A percentile compares a stretch with the other conserved stretches of the same genome.
Conservation (phyloP, 2,113 vertebrate genomes). For the Pelobates fuscus region DNA sequence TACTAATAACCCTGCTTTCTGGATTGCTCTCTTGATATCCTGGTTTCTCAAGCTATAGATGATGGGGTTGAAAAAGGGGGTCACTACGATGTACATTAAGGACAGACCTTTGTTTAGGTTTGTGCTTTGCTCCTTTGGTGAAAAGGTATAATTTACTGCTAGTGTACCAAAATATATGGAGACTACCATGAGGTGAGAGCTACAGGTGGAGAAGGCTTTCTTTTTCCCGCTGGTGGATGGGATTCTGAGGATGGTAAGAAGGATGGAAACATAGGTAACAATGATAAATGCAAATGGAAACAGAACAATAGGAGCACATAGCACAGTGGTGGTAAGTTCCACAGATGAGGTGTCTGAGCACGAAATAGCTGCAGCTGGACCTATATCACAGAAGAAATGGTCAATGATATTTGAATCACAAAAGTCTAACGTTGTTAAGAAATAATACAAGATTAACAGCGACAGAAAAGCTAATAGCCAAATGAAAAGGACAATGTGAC, state of each 20-base stretch:
- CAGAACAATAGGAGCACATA: background rate
- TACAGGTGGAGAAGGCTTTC: constrained; percentile 27
- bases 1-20: no score
- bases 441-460: background rate
- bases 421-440: background rate
- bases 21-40: background rate
- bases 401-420: background rate
- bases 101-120: background rate
- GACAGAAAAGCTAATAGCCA: background rate
- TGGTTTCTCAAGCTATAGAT: constrained; percentile 16
- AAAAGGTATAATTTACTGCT: background rate
- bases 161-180: constrained; percentile 1
- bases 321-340: background rate
- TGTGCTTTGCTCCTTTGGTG: background rate
- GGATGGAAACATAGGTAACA: background rate
- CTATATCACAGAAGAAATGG: constrained; percentile 8
- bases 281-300: background rate
- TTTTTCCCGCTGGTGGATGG: constrained; percentile 8
- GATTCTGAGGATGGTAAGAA: constrained; percentile 5
- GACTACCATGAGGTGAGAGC: constrained; percentile 6
- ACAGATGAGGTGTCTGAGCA: background rate
- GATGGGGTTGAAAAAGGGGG: constrained; percentile 11
- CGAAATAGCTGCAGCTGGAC: background rate
- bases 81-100: background rate
- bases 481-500: background rate